Percentiles rank a stretch among this genome's conserved stretches.
Conservation (phyloP, 2,888 invertebrate genomes). For the Mellilla xanthometata region DNA sequence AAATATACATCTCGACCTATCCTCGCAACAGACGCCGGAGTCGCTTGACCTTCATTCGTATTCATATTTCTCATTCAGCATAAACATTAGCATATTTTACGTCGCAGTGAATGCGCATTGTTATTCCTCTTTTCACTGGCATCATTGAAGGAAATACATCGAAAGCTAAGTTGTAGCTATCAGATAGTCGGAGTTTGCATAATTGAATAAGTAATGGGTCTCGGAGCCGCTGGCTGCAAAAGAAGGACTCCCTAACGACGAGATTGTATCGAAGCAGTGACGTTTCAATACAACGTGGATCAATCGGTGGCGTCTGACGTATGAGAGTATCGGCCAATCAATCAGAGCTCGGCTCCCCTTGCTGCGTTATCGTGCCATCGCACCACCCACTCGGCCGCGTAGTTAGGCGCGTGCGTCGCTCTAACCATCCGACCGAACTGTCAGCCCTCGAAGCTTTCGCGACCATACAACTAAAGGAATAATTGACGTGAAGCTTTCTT, state of each 20-base stretch:
- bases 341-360: slow-evolving; percentile 39
- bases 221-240: slow-evolving; percentile 49
- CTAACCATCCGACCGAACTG: slow-evolving; percentile 11
- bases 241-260: slow-evolving; percentile 68
- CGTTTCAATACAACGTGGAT: slow-evolving; percentile 78
- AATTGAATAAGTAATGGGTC: slow-evolving; percentile 73
- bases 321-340: slow-evolving; percentile 55
- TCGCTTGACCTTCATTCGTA: slow-evolving; percentile 44
- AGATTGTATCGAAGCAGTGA: slow-evolving; percentile 71
- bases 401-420: slow-evolving; percentile 41
- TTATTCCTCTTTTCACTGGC: slow-evolving; percentile 54
- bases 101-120: slow-evolving; percentile 51
- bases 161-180: slow-evolving; percentile 53
- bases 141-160: slow-evolving; percentile 55
- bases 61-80: slow-evolving; percentile 43
- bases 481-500: slow-evolving; percentile 1
- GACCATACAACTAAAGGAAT: slow-evolving; percentile 2
- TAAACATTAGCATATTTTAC: slow-evolving; percentile 47
- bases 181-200: slow-evolving; percentile 67
- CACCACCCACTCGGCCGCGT: slow-evolving; percentile 42
- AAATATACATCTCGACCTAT: slow-evolving; percentile 55
- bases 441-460: slow-evolving; percentile 16
- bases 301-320: slow-evolving; percentile 51
- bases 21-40: slow-evolving; percentile 34
- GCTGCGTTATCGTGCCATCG: slow-evolving; percentile 45